Evolutionary conservation across 64 coral and sea anemone species (phyloP).

Genomic region (Cladopsammia gracilis): DNA sequence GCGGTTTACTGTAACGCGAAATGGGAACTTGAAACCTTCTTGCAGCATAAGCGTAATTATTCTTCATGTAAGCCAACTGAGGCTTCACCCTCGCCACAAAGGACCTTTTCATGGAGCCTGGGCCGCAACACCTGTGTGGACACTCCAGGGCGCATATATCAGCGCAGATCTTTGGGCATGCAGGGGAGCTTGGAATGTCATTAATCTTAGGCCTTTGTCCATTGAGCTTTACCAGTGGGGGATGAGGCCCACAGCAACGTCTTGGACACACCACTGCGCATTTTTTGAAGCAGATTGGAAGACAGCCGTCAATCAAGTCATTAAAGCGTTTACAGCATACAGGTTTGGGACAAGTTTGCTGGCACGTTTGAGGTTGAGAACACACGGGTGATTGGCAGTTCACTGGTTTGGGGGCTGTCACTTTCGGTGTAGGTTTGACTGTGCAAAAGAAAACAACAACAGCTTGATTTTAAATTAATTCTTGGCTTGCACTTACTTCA

Average conservation of each 20-base stretch:
- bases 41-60: not conserved
- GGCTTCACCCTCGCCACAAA: slow-evolving; percentile 16
- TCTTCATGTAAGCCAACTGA: slow-evolving; percentile 46
- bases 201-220: slow-evolving; percentile 42
- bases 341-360: slow-evolving; percentile 49
- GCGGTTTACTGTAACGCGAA: slow-evolving; percentile 68
- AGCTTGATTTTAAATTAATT: not conserved
- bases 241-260: slow-evolving; percentile 87
- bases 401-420: not conserved
- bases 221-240: slow-evolving; percentile 2
- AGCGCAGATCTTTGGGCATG: slow-evolving; percentile 82
- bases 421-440: slow-evolving; percentile 38
- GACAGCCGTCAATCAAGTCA: slow-evolving; percentile 45
- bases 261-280: slow-evolving; percentile 77
- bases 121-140: slow-evolving; percentile 91
- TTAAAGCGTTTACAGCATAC: slow-evolving; percentile 57
- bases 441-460: not conserved
- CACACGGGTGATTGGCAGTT: slow-evolving; percentile 2
- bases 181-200: slow-evolving; percentile 23
- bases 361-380: slow-evolving; percentile 40
- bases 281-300: slow-evolving; percentile 61
- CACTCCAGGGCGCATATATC: slow-evolving; percentile 95
- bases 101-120: slow-evolving; percentile 79
- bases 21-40: not conserved
- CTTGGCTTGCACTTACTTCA: too few species aligned